phyloP scores from a whole-genome alignment of 2,888 invertebrate genomes.

The Leptinotarsa peninsularis region DNA sequence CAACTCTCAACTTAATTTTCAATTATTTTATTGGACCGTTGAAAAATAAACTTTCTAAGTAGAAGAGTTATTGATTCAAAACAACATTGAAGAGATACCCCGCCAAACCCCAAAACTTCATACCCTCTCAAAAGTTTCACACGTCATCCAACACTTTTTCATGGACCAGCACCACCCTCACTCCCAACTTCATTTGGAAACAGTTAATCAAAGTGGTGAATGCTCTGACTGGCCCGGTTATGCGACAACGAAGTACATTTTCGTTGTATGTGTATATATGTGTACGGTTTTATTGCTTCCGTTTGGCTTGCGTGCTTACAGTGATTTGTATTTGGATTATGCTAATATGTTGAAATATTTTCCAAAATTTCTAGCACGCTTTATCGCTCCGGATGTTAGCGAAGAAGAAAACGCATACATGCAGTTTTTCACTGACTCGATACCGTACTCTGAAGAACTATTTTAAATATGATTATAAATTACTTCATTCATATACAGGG shows the following conservation, averaged over 20 bases:
- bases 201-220: background rate
- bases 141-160: background rate
- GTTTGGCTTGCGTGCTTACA: background rate
- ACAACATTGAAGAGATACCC: too few species aligned
- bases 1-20: too few species aligned
- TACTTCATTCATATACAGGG: too few species aligned
- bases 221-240: background rate
- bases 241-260: background rate
- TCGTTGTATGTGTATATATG: background rate
- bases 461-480: too few species aligned
- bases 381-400: background rate
- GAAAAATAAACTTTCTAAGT: too few species aligned
- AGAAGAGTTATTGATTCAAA: too few species aligned
- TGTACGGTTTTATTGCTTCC: constrained; percentile 1
- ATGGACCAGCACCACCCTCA: background rate
- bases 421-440: background rate
- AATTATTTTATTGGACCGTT: too few species aligned
- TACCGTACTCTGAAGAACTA: too few species aligned
- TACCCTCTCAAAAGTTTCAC: background rate
- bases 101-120: background rate
- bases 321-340: constrained; percentile 3
- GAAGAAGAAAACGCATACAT: background rate
- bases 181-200: background rate
- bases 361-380: background rate
- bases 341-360: background rate